A percentile compares a stretch with the other conserved stretches of the same genome.
Evolutionary conservation across 2,113 vertebrate species (phyloP).

Genomic region (Trinectes maculatus): DNA sequence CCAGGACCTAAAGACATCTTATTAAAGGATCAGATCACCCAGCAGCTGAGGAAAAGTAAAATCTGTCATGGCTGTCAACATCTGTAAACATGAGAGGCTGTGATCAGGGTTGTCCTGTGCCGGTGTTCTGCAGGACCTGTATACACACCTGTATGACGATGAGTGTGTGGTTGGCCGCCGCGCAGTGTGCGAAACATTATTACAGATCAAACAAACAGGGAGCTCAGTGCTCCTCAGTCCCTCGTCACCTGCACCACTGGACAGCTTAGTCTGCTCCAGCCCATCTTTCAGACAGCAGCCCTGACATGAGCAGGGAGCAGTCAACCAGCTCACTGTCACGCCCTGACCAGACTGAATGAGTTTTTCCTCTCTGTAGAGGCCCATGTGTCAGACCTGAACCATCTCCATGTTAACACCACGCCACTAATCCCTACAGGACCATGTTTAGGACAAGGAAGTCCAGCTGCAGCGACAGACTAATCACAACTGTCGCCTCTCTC

Average conservation of each 20-base stretch:
- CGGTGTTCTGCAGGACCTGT: not conserved
- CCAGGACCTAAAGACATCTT: not conserved
- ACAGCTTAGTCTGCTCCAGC: conserved; percentile 26
- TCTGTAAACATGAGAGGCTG: not conserved
- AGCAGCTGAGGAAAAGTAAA: not conserved
- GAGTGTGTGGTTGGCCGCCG: not conserved
- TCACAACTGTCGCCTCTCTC: conserved; percentile 40
- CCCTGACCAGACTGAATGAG: conserved; percentile 30
- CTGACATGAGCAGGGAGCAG: conserved; percentile 29
- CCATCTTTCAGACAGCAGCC: conserved; percentile 38
- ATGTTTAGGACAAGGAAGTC: conserved; percentile 30
- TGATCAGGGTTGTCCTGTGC: not conserved
- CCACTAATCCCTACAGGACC: conserved; percentile 50
- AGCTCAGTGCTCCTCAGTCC: conserved; percentile 31
- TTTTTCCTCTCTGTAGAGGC: conserved; percentile 35
- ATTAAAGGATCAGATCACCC: not conserved
- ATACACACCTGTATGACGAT: conserved; percentile 30
- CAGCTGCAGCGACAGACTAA: conserved; percentile 27
- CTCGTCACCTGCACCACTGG: conserved; percentile 44
- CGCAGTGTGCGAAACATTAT: conserved; percentile 34
- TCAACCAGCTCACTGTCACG: conserved; percentile 26
- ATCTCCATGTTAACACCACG: conserved; percentile 54
- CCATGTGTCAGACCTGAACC: conserved; percentile 45
- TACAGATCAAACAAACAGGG: conserved; percentile 32
- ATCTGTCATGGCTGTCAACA: not conserved